Conservation (phyloP, 2,113 vertebrate genomes). For the Proterorhinus semilunaris region DNA sequence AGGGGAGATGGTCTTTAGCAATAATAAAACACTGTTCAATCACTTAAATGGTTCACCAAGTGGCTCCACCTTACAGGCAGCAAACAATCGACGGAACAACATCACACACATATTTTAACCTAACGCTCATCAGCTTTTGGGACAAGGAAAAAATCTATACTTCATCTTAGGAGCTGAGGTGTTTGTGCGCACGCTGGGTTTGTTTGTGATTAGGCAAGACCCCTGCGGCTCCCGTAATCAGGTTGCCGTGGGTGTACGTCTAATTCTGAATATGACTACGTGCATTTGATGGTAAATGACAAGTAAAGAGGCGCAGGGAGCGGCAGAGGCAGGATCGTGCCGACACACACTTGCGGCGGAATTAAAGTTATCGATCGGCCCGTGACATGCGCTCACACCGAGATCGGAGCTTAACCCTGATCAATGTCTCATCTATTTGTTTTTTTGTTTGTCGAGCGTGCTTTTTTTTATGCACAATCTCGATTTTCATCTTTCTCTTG, state of each 20-base stretch:
- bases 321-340: slow-evolving; percentile 54
- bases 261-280: slow-evolving; percentile 31
- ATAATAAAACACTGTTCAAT: slow-evolving; percentile 63
- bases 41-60: slow-evolving; percentile 53
- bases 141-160: slow-evolving; percentile 74
- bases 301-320: slow-evolving; percentile 22
- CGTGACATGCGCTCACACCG: slow-evolving; percentile 55
- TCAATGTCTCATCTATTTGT: slow-evolving; percentile 63
- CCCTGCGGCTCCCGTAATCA: slow-evolving; percentile 72
- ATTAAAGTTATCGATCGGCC: slow-evolving; percentile 74
- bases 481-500: slow-evolving; percentile 35
- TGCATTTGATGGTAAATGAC: slow-evolving; percentile 18
- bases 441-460: slow-evolving; percentile 27
- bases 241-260: slow-evolving; percentile 51
- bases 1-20: slow-evolving; percentile 64
- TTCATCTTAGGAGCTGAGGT: slow-evolving; percentile 73
- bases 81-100: slow-evolving; percentile 55
- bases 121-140: slow-evolving; percentile 67
- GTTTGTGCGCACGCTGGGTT: slow-evolving; percentile 72
- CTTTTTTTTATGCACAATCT: slow-evolving; percentile 44
- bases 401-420: slow-evolving; percentile 65
- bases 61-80: slow-evolving; percentile 35
- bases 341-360: slow-evolving; percentile 56
- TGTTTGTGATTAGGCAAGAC: slow-evolving; percentile 75
- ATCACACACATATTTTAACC: slow-evolving; percentile 42